A percentile compares a stretch with the other conserved stretches of the same genome.
Conservation (phyloP, 2,113 vertebrate genomes). For the Oncorhynchus kisutch region DNA sequence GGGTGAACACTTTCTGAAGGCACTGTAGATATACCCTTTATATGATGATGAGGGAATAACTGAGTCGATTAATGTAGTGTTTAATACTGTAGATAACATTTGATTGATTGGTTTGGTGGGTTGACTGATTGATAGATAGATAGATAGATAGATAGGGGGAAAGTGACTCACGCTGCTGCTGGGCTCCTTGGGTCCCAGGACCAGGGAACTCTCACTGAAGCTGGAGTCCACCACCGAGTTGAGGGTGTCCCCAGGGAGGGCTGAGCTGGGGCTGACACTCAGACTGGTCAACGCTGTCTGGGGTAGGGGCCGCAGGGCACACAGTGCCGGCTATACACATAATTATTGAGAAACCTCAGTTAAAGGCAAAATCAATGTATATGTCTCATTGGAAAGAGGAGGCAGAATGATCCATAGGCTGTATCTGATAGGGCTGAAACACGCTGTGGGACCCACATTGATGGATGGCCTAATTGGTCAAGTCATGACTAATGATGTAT, state of each 20-base stretch:
- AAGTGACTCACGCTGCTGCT: constrained; percentile 19
- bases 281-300: constrained; percentile 82
- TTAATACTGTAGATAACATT: too few relatives aligned
- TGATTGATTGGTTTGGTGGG: neutral
- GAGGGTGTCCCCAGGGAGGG: constrained; percentile 88
- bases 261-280: constrained; percentile 82
- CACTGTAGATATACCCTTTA: too few relatives aligned
- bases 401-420: constrained; percentile 8
- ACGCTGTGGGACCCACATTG: constrained; percentile 26
- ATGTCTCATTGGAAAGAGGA: constrained; percentile 23
- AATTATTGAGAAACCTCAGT: constrained; percentile 14
- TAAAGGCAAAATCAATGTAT: constrained; percentile 45
- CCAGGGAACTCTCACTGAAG: constrained; percentile 72
- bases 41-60: too few relatives aligned
- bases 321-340: constrained; percentile 70
- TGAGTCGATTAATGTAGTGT: too few relatives aligned
- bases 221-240: constrained; percentile 83
- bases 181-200: constrained; percentile 68
- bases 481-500: constrained; percentile 29
- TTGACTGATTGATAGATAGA: too few relatives aligned
- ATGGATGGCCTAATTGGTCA: constrained; percentile 39
- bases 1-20: too few relatives aligned
- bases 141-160: too few relatives aligned
- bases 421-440: neutral
- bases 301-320: constrained; percentile 79